These are phyloP conservation scores for Bellardia bayeri DNA, from an alignment of 2,888 invertebrate genomes.

Conservation along the genomic window DNA sequence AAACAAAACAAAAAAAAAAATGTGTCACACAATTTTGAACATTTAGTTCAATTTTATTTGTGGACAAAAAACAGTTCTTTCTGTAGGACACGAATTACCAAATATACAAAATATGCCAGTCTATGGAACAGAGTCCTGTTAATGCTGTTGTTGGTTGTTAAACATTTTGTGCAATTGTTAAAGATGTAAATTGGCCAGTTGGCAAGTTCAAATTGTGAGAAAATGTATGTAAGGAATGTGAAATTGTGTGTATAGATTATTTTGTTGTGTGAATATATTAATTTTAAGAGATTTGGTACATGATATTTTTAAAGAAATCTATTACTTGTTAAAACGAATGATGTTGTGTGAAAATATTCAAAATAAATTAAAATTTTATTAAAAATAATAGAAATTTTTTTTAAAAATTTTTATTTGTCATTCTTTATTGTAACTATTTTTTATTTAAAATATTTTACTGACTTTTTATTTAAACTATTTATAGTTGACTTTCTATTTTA, in stretches of 20 bases:
- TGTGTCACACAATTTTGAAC: constrained; percentile 44
- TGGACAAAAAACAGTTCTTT: background rate
- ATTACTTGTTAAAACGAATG: no score
- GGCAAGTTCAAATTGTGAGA: constrained; percentile 5
- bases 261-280: background rate
- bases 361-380: no score
- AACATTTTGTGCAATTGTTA: background rate
- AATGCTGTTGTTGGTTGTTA: background rate
- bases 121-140: background rate
- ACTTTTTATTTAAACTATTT: background rate
- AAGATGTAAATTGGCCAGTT: constrained; percentile 4
- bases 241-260: background rate
- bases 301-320: background rate
- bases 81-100: background rate
- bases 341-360: no score
- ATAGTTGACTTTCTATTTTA: background rate
- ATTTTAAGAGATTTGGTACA: background rate
- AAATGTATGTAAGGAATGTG: background rate
- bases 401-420: no score
- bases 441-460: no score
- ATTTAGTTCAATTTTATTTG: constrained; percentile 41
- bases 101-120: constrained; percentile 40
- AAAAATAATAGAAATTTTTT: no score
- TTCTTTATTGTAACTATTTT: no score
- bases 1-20: background rate